Base-by-base conservation (phyloP, 2,888 invertebrate genomes). In the Caenorhabditis imperialis region DNA sequence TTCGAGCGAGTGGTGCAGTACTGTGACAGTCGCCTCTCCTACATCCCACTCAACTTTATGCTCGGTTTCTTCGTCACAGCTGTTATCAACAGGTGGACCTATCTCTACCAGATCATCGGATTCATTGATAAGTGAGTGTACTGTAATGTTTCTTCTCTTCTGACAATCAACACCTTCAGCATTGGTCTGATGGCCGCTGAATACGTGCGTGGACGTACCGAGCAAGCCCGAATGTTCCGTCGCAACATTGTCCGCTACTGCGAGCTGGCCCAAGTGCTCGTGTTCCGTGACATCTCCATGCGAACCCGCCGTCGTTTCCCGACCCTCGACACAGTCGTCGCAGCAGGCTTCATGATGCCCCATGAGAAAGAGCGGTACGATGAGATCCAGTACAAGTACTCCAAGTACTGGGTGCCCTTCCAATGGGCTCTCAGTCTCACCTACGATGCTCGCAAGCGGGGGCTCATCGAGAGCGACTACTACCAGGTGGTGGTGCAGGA, bases 1-100 rank as follows among this genome's bases (percentile, higher is more conserved):
- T 82, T 82, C 69, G 81, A 79, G 45, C 75, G 75, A 65, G 57
- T 82, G 16, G 82, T 82, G 4, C 77, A 78, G 58, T 82, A 82
- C 50, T 74, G 78, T 27, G 81, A 82, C 58, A 72, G 70, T 35
- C 75, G 82, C 14, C 65, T 82, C 23, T 70, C 63, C 35, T 82
- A 82, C 57, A 82, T 82, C 44, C 82, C 82, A 3, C 63, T 82
- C 30, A 79, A 82, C 45, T 81, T 82, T 44, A 82, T 82, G 79
- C 58, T 82, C 30, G 82, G 82, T 33, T 82, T 82, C 70, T 82
- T 82, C 18, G 81, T 82, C 25, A 81, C 82, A 12, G 81, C 79
- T 7, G 78, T 82, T 7, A 79, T 82, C 48, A 81, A 82, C 61
- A 62, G 82, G 35, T 82, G 82, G 82, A 81, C 81, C 5, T 82